These are phyloP conservation scores for Falco punctatus DNA, from an alignment of 2,113 vertebrate genomes.

Conservation along the genomic window DNA sequence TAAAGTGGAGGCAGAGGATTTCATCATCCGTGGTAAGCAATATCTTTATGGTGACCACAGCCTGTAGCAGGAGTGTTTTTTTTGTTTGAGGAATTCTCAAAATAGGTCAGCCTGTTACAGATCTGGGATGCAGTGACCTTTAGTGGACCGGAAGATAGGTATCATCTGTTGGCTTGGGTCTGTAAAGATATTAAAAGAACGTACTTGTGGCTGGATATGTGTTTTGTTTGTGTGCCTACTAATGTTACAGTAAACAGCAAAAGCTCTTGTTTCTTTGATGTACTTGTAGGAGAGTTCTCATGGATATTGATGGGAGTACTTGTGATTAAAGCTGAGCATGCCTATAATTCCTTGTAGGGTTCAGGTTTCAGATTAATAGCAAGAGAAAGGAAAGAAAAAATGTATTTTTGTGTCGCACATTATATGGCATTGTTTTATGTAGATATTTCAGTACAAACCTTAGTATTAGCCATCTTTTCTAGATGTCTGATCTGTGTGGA, in stretches of 20 bases:
- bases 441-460: background rate
- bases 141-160: conserved; percentile 32
- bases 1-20: background rate
- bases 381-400: background rate
- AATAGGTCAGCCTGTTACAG: background rate
- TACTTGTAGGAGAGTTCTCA: background rate
- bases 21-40: background rate
- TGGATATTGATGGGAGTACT: background rate
- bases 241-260: conserved; percentile 1
- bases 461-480: background rate
- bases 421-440: background rate
- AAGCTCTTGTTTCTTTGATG: background rate
- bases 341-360: background rate
- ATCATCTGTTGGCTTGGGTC: background rate
- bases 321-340: background rate
- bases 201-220: background rate
- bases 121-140: conserved; percentile 26
- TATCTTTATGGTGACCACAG: background rate
- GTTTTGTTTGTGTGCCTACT: conserved; percentile 23
- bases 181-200: conserved; percentile 21
- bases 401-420: background rate
- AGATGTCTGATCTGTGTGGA: background rate
- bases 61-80: background rate
- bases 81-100: background rate
- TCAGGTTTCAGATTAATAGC: background rate